Conservation (phyloP, 2,888 invertebrate genomes). For the Cataglyphis livida region DNA sequence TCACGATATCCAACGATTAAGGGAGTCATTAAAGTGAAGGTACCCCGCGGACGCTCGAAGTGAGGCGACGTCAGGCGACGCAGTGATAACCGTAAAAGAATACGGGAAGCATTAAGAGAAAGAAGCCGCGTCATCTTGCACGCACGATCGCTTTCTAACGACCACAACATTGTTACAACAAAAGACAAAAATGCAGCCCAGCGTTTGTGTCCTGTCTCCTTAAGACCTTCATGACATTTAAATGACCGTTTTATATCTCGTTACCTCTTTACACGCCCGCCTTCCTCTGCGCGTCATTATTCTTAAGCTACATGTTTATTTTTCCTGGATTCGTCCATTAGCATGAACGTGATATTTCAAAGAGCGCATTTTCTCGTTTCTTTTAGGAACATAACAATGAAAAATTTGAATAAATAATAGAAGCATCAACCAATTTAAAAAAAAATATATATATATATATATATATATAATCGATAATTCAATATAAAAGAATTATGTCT, state of each 20-base stretch:
- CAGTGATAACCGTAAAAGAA: slow-evolving; percentile 73
- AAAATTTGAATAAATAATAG: slow-evolving; percentile 9
- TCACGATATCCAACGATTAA: slow-evolving; percentile 66
- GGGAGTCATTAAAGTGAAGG: slow-evolving; percentile 70
- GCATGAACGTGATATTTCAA: slow-evolving; percentile 43
- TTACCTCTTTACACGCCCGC: slow-evolving; percentile 45
- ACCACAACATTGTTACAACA: slow-evolving; percentile 54
- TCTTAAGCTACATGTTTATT: slow-evolving; percentile 55
- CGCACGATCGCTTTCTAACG: slow-evolving; percentile 67
- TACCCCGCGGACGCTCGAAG: slow-evolving; percentile 62
- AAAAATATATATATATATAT: not conserved
- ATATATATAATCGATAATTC: not conserved
- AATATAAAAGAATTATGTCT: not conserved
- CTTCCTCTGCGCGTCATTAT: slow-evolving; percentile 45
- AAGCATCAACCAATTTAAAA: not conserved
- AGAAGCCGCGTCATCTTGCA: slow-evolving; percentile 68
- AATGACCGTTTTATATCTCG: slow-evolving; percentile 56
- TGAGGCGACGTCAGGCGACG: slow-evolving; percentile 70
- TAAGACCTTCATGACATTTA: slow-evolving; percentile 52
- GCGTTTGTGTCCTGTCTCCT: slow-evolving; percentile 40
- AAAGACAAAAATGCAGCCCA: slow-evolving; percentile 46
- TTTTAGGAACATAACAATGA: slow-evolving; percentile 4
- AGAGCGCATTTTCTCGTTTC: slow-evolving; percentile 3
- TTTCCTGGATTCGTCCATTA: slow-evolving; percentile 48
- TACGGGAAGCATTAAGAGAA: slow-evolving; percentile 69